phyloP scores from a whole-genome alignment of 2,888 invertebrate genomes.

The Patella ulyssiponensis region DNA sequence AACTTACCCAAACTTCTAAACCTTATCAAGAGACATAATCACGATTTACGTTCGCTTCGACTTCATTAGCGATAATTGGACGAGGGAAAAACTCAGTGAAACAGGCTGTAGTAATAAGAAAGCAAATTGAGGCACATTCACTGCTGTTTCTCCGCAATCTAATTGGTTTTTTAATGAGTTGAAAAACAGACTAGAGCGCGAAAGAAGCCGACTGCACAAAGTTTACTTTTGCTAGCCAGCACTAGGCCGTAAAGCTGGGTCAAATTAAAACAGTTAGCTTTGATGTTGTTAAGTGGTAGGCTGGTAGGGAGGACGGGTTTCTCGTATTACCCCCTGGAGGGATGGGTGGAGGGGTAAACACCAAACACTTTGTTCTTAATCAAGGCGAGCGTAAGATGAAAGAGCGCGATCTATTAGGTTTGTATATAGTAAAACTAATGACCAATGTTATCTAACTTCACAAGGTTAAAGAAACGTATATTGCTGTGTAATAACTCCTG shows the following conservation, averaged over 20 bases:
- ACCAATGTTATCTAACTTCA: too few species aligned
- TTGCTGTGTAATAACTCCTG: too few species aligned
- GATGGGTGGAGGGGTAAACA: not conserved
- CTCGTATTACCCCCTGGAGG: conserved; percentile 8
- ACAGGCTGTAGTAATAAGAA: conserved; percentile 14
- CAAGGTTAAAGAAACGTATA: too few species aligned
- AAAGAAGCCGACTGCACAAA: conserved; percentile 6
- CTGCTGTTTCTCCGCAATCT: conserved; percentile 1
- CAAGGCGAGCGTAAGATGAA: too few species aligned
- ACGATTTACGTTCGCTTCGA: conserved; percentile 19
- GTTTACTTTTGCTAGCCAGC: not conserved
- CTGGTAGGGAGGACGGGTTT: not conserved
- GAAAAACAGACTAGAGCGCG: conserved; percentile 4
- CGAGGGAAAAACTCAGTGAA: conserved; percentile 14
- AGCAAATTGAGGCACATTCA: conserved; percentile 23
- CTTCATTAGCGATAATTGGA: conserved; percentile 32
- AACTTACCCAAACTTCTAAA: not conserved
- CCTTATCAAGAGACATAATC: conserved; percentile 24
- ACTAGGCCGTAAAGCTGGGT: not conserved
- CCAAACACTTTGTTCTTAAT: too few species aligned
- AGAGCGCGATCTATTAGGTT: too few species aligned
- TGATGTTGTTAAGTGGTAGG: conserved; percentile 7
- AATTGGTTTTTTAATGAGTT: conserved; percentile 30
- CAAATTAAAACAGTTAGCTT: conserved; percentile 2
- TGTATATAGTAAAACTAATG: too few species aligned